Conservation (phyloP, 2,113 vertebrate genomes). For the Gavialis gangeticus region DNA sequence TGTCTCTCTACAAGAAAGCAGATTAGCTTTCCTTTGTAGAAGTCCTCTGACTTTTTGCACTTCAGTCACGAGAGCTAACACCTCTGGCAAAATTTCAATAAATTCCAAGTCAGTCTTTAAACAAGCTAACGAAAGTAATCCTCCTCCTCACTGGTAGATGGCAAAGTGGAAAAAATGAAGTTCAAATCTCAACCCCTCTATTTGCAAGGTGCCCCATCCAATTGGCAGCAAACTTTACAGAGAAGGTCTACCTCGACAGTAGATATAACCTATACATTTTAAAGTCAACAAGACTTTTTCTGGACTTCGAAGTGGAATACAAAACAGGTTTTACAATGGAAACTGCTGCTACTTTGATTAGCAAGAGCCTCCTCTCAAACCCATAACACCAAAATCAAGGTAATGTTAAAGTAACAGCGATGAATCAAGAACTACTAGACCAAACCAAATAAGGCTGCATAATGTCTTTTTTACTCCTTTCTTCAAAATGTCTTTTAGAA, state of each 20-base stretch:
- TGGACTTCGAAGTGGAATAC: not conserved
- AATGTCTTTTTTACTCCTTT: not conserved
- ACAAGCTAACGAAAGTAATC: not conserved
- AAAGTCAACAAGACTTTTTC: not conserved
- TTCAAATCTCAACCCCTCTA: not conserved
- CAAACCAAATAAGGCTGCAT: slow-evolving; percentile 4
- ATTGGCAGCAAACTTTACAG: not conserved
- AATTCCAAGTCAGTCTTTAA: not conserved
- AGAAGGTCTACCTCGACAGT: not conserved
- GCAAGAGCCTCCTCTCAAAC: not conserved
- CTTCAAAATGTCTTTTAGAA: not conserved
- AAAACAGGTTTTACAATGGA: not conserved
- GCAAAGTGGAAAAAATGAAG: not conserved
- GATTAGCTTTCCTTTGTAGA: not conserved
- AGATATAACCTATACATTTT: not conserved
- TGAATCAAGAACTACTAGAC: not conserved
- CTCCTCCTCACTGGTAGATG: accelerated
- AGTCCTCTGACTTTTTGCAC: not conserved
- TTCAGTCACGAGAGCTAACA: not conserved
- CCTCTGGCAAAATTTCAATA: not conserved
- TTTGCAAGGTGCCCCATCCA: not conserved
- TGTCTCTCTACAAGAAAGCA: not conserved
- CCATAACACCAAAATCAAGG: not conserved
- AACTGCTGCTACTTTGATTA: not conserved
- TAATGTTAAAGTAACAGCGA: not conserved